phyloP scores from a whole-genome alignment of 2,888 invertebrate genomes.

The Ophioninae sp. region DNA sequence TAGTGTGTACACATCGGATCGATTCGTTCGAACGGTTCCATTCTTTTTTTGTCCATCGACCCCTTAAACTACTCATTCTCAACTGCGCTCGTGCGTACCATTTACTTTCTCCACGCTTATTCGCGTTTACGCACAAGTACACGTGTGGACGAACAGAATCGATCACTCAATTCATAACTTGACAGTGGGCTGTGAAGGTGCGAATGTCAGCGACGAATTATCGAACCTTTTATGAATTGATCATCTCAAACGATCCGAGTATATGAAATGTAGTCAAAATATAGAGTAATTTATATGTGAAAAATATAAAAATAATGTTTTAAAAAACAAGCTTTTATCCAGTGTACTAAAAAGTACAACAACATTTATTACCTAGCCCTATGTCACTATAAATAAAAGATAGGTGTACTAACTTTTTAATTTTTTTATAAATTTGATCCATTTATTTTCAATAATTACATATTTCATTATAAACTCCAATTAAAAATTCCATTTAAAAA shows the following conservation, averaged over 20 bases:
- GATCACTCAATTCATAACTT: constrained; percentile 34
- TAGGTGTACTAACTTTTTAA: too few relatives aligned
- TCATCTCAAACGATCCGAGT: background rate
- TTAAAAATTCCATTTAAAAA: too few relatives aligned
- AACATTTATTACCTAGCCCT: too few relatives aligned
- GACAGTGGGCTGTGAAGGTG: background rate
- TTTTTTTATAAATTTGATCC: too few relatives aligned
- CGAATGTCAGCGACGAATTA: constrained; percentile 23
- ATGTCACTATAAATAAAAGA: too few relatives aligned
- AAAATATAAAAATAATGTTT: background rate
- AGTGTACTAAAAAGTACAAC: too few relatives aligned
- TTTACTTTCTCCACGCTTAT: constrained; percentile 9
- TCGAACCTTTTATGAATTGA: constrained; percentile 15
- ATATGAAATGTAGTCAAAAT: background rate
- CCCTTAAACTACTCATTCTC: constrained; percentile 10
- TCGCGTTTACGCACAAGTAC: background rate
- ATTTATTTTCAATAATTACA: too few relatives aligned
- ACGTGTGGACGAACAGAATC: constrained; percentile 23
- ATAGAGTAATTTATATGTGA: background rate
- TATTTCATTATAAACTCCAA: too few relatives aligned
- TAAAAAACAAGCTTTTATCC: too few relatives aligned
- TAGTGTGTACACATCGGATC: constrained; percentile 27
- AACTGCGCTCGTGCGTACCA: constrained; percentile 3
- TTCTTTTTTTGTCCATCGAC: constrained; percentile 13
- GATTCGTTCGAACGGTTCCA: constrained; percentile 46